Percentiles rank a stretch among this genome's conserved stretches.
phyloP scores from a whole-genome alignment of 2,113 vertebrate species.

The Seriola aureovittata region DNA sequence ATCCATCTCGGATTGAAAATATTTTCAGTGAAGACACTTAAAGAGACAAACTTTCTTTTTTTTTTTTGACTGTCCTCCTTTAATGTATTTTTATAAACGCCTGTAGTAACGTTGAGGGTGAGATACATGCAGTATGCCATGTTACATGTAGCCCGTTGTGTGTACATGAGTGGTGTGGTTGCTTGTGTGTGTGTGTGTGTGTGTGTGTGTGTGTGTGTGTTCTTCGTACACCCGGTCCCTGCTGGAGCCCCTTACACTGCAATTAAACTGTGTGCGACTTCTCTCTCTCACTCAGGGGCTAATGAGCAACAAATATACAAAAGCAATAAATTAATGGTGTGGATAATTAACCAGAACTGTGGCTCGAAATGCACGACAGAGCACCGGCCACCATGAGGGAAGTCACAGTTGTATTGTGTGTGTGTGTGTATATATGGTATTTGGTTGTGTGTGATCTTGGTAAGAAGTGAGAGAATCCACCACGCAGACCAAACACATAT shows the following conservation, averaged over 20 bases:
- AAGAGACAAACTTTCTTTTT: too few relatives aligned
- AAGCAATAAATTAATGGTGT: slow-evolving; percentile 83
- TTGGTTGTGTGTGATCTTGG: background rate
- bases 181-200: background rate
- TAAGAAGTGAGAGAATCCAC: too few relatives aligned
- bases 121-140: too few relatives aligned
- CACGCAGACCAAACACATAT: background rate
- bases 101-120: too few relatives aligned
- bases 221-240: background rate
- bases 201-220: background rate
- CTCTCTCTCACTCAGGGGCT: slow-evolving; percentile 59
- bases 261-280: slow-evolving; percentile 25
- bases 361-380: slow-evolving; percentile 73
- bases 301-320: slow-evolving; percentile 82
- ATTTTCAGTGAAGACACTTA: too few relatives aligned
- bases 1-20: too few relatives aligned
- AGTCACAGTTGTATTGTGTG: slow-evolving; percentile 10
- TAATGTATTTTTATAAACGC: too few relatives aligned
- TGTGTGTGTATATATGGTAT: background rate
- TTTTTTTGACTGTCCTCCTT: too few relatives aligned
- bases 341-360: slow-evolving; percentile 79
- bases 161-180: background rate
- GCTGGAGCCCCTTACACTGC: background rate
- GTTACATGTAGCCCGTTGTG: background rate
- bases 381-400: slow-evolving; percentile 39